phyloP scores from a whole-genome alignment of 2,797 vertebrate species.

The Urophycis tenuis region DNA sequence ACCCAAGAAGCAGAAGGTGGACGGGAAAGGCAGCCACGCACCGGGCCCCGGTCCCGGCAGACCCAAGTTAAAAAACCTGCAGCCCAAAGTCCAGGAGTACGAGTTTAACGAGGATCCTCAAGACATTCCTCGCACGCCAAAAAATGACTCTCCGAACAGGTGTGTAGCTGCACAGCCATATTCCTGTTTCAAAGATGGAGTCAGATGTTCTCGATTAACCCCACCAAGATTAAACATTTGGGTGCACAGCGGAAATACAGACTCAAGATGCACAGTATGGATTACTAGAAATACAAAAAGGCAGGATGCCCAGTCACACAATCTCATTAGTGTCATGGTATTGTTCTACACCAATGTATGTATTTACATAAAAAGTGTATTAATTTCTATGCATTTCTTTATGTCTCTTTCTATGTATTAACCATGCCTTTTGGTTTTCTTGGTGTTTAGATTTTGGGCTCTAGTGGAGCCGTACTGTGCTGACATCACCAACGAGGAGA shows the following conservation, averaged over 20 bases:
- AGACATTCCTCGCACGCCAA: constrained; percentile 92
- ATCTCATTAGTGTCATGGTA: not conserved
- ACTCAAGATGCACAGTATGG: too few relatives aligned
- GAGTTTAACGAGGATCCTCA: constrained; percentile 95
- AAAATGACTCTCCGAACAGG: constrained; percentile 98
- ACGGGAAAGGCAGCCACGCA: constrained; percentile 85
- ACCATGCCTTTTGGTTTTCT: not conserved
- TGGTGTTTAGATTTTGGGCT: constrained; percentile 87
- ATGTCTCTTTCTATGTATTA: not conserved
- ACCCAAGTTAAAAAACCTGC: constrained; percentile 92
- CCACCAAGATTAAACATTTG: not conserved
- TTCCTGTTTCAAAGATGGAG: not conserved
- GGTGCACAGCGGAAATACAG: not conserved
- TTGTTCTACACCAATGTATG: not conserved
- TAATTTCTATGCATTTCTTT: not conserved
- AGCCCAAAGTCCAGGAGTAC: constrained; percentile 93
- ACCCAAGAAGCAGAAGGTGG: constrained; percentile 94
- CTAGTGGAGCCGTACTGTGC: constrained; percentile 97
- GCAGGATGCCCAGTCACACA: not conserved
- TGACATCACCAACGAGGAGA: constrained; percentile 94
- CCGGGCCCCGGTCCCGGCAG: constrained; percentile 87
- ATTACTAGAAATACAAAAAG: not conserved
- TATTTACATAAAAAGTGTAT: not conserved
- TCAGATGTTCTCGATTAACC: not conserved
- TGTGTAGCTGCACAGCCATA: constrained; percentile 39